Evolutionary conservation across 2,888 invertebrate species (phyloP).

Genomic region (Drosophila quinaria): DNA sequence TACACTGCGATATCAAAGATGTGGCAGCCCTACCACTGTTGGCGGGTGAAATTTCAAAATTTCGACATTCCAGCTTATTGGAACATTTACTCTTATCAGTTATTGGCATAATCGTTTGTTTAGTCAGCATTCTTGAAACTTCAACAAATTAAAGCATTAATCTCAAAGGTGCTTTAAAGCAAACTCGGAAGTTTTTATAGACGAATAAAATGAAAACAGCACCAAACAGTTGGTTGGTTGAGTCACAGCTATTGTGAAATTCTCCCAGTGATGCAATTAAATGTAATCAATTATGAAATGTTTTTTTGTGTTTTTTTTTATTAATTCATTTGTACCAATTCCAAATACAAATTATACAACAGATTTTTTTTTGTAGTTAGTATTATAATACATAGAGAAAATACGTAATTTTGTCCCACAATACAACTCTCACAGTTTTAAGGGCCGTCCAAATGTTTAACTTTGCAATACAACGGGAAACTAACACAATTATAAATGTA

Average conservation of each 20-base stretch:
- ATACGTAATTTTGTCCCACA: slow-evolving; percentile 57
- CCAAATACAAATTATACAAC: slow-evolving; percentile 5
- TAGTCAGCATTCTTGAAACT: background rate
- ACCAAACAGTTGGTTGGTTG: background rate
- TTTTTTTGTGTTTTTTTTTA: background rate
- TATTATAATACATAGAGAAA: slow-evolving; percentile 45
- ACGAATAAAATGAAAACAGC: background rate
- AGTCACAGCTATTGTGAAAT: slow-evolving; percentile 24
- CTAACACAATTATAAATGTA: slow-evolving; percentile 8
- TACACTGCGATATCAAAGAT: background rate
- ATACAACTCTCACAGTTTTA: slow-evolving; percentile 24
- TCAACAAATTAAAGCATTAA: background rate
- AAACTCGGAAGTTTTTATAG: background rate
- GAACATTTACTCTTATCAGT: background rate
- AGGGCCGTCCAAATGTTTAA: slow-evolving; percentile 25
- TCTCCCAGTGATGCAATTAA: slow-evolving; percentile 23
- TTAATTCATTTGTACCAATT: slow-evolving; percentile 1
- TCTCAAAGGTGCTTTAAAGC: background rate
- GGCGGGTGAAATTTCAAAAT: slow-evolving; percentile 4
- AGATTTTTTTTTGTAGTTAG: slow-evolving; percentile 5
- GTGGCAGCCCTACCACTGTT: slow-evolving; percentile 15
- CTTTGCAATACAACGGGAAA: slow-evolving; percentile 8
- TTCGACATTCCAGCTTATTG: background rate
- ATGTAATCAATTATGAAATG: slow-evolving; percentile 17
- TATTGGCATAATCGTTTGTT: too few relatives aligned